Conservation (phyloP, 2,113 vertebrate genomes). For the Chauna torquata region DNA sequence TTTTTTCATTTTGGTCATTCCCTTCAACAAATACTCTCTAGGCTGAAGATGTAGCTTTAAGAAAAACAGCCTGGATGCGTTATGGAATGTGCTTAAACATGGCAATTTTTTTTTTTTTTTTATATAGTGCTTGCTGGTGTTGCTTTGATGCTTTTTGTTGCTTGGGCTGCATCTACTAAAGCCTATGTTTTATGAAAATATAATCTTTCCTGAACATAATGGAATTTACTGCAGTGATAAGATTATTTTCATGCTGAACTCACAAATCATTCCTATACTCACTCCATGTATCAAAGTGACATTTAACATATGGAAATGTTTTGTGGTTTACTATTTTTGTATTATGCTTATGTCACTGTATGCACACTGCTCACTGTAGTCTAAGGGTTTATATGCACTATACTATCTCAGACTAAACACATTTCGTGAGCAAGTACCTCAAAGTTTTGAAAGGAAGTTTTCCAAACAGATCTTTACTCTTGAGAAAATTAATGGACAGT, state of each 20-base stretch:
- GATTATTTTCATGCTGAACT: not conserved
- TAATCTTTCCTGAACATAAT: not conserved
- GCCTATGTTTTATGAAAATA: not conserved
- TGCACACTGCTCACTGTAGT: not conserved
- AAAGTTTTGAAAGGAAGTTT: not conserved
- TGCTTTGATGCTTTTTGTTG: not conserved
- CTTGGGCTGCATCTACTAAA: not conserved
- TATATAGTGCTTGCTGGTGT: not conserved
- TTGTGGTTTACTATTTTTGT: not conserved
- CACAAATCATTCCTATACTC: not conserved
- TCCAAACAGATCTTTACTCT: not conserved
- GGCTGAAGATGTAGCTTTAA: not conserved
- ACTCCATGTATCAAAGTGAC: not conserved
- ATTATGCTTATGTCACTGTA: not conserved
- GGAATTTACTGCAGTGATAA: not conserved
- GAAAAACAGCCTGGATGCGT: not conserved
- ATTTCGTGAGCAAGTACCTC: not conserved
- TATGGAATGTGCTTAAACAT: not conserved
- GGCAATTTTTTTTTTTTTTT: not conserved
- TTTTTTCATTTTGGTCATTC: not conserved
- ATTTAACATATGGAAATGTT: not conserved
- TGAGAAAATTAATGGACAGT: not conserved
- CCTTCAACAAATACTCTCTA: not conserved
- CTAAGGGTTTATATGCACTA: not conserved
- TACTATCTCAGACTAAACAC: not conserved